These are phyloP conservation scores for Habropoda laboriosa DNA, from an alignment of 1,140 invertebrate genomes.

Conservation along the genomic window DNA sequence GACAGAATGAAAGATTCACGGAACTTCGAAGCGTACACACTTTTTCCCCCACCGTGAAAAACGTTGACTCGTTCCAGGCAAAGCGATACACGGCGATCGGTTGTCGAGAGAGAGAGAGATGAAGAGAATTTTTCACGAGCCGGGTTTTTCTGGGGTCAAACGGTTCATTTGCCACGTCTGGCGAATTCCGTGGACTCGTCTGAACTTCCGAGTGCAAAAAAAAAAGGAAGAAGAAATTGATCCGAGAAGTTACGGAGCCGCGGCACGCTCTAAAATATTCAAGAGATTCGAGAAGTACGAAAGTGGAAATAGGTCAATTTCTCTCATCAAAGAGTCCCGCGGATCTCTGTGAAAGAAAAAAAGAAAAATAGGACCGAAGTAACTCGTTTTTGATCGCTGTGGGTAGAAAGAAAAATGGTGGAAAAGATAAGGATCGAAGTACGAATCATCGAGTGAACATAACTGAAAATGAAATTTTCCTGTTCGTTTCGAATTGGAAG, in stretches of 20 bases:
- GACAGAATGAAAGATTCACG: no score
- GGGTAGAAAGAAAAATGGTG: no score
- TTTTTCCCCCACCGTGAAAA: no score
- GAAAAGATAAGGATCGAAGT: no score
- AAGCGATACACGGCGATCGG: no score
- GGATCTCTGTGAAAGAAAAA: not conserved
- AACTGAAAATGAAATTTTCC: no score
- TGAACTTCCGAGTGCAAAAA: not conserved
- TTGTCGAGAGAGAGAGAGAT: no score
- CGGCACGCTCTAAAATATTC: constrained; percentile 14
- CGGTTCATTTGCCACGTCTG: constrained; percentile 11
- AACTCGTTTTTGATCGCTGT: not conserved
- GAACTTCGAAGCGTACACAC: no score
- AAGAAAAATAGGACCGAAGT: not conserved
- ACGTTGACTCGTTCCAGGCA: no score
- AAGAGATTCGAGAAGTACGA: constrained; percentile 14
- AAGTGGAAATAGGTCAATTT: constrained; percentile 31
- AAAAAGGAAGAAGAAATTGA: not conserved
- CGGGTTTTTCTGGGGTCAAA: not conserved
- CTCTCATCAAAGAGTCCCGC: constrained; percentile 1
- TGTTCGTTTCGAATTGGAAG: no score
- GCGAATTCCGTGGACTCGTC: constrained; percentile 1
- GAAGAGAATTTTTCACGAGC: not conserved
- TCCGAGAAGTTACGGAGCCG: constrained; percentile 1
- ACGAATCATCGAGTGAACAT: no score